Conservation (phyloP, 1,140 invertebrate genomes). For the Diorhabda sublineata region DNA sequence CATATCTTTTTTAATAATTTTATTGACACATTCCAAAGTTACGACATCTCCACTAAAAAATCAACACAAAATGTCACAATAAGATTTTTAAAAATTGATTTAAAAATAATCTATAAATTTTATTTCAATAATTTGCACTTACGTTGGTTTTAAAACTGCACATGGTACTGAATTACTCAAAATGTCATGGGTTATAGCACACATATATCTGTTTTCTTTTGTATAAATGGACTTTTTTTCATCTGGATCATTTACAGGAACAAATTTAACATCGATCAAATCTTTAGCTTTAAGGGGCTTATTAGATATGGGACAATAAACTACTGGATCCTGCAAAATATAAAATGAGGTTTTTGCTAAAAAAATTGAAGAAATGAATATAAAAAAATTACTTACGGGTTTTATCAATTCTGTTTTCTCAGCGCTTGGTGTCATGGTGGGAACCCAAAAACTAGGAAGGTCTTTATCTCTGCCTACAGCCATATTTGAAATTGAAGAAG, state of each 20-base stretch:
- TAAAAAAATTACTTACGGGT: constrained; percentile 57
- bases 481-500: constrained; percentile 74
- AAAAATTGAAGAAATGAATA: background rate
- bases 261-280: constrained; percentile 92
- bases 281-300: constrained; percentile 89
- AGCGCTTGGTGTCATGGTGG: constrained; percentile 85
- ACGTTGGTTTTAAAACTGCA: constrained; percentile 88
- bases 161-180: constrained; percentile 91
- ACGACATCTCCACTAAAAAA: constrained; percentile 84
- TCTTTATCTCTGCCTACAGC: constrained; percentile 55
- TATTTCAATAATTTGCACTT: constrained; percentile 46
- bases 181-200: constrained; percentile 94
- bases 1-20: constrained; percentile 96
- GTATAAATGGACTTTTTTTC: constrained; percentile 77
- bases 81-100: background rate
- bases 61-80: background rate
- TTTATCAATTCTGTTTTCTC: constrained; percentile 71
- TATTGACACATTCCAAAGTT: constrained; percentile 94
- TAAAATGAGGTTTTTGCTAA: background rate
- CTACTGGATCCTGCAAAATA: constrained; percentile 65
- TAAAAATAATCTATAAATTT: background rate
- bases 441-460: constrained; percentile 97
- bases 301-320: constrained; percentile 92
- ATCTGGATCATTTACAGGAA: constrained; percentile 78
- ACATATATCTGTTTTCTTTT: constrained; percentile 91